Base-by-base conservation (phyloP, 1,140 invertebrate genomes). In the Pseudomyrmex concolor region DNA sequence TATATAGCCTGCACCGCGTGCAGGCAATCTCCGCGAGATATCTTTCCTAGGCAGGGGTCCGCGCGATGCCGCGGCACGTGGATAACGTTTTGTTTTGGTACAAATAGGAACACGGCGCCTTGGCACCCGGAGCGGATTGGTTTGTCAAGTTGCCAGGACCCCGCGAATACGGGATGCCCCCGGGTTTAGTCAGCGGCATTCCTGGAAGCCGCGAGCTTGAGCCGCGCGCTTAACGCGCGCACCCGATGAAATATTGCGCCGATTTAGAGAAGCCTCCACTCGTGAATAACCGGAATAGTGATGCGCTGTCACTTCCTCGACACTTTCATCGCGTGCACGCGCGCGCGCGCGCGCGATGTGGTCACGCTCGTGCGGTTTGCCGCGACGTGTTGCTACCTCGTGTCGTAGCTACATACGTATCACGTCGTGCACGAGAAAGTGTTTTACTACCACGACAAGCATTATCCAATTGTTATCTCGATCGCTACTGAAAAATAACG, bases 51-150 rank as follows among this genome's bases (percentile, higher is more conserved):
- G 50, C 66, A 60, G 55, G 73, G 85, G 51, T 50, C 34, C 74
- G 34, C 25, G 54, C 34, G 22, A 25, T 15, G 7, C 22, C 63
- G 15, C 64, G 85, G 88, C 88, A 92, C 89, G 92, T 89, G 90
- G 90, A 90, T 80, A 89, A 34, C 89, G 86, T 93, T 92, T 92
- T 90, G 91, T 93, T 93, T 92, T 91, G 80, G 91, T 92, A 92
- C 91, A 92, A 92, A 93, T 92, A 92, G 91, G 90, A 92, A 93
- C 92, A 93, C 90, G 91, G 91, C 90, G 91, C 89, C 91, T 92
- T 93, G 92, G 92, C 92, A 93, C 62, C 81, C 86, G 82, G 64
- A 74, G 90, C 84, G 90, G 88, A 92, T 93, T 93, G 91, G 91
- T 87, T 93, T 93, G 92, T 93, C 92, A 93, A 91, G 86, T 89